Conservation (phyloP, 2,113 vertebrate genomes). For the Rousettus leschenaultii region DNA sequence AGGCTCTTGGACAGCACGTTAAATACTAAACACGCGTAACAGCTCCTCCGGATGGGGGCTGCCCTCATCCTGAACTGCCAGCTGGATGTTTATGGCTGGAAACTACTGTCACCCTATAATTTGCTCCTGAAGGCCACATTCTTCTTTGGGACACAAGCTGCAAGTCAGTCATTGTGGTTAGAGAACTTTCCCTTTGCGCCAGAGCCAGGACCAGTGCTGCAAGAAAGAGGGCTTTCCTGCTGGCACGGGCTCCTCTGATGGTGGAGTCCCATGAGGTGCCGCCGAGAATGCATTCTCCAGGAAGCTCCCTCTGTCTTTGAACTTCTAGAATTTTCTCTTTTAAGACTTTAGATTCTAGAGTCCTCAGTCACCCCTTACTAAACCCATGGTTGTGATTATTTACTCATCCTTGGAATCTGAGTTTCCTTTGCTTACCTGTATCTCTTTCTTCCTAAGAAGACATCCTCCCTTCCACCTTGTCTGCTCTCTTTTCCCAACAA, state of each 20-base stretch:
- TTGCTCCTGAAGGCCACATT: constrained; percentile 40
- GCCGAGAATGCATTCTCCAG: not conserved
- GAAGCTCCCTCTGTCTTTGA: not conserved
- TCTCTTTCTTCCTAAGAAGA: not conserved
- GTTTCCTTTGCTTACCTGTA: not conserved
- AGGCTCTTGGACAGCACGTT: not conserved
- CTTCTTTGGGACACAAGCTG: constrained; percentile 37
- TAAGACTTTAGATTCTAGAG: not conserved
- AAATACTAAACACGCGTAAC: not conserved
- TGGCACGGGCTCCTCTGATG: constrained; percentile 25
- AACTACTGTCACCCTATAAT: constrained; percentile 50
- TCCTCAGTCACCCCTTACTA: not conserved
- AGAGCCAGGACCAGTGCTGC: constrained; percentile 32
- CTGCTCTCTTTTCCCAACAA: not conserved
- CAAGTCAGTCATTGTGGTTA: constrained; percentile 39
- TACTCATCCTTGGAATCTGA: not conserved
- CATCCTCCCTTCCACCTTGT: rapidly evolving
- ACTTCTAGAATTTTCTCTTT: not conserved
- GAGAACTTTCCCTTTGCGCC: constrained; percentile 33
- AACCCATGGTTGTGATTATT: not conserved
- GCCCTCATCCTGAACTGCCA: not conserved
- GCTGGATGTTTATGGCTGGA: constrained; percentile 30
- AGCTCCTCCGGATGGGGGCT: not conserved
- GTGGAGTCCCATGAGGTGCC: not conserved
- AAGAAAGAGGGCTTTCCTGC: constrained; percentile 37